A percentile compares a stretch with the other conserved stretches of the same genome.
These are phyloP conservation scores for Rosalia funebris DNA, from an alignment of 2,888 invertebrate species.

Conservation along the genomic window DNA sequence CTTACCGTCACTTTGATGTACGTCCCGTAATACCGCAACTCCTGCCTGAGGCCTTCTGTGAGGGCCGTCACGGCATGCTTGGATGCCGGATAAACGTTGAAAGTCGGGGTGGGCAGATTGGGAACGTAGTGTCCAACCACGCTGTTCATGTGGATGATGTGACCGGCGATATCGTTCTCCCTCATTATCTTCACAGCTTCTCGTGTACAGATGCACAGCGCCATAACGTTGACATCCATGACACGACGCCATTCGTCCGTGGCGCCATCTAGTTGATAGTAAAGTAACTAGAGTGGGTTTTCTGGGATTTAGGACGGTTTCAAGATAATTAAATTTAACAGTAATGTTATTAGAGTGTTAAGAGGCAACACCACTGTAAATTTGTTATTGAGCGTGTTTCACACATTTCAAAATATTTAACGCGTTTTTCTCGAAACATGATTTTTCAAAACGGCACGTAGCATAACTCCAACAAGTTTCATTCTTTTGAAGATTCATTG, in stretches of 20 bases:
- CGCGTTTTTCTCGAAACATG: too few species aligned
- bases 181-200: constrained; percentile 49
- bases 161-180: constrained; percentile 43
- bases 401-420: too few species aligned
- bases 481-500: too few species aligned
- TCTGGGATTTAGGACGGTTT: too few species aligned
- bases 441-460: too few species aligned
- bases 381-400: too few species aligned
- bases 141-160: constrained; percentile 49
- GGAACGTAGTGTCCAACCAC: constrained; percentile 44
- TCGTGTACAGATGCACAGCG: constrained; percentile 46
- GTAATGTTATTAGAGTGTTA: too few species aligned
- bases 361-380: too few species aligned
- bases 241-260: constrained; percentile 46
- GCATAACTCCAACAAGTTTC: too few species aligned
- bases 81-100: constrained; percentile 49
- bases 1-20: constrained; percentile 51
- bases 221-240: constrained; percentile 49
- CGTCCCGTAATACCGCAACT: constrained; percentile 35
- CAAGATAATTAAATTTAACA: too few species aligned
- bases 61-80: constrained; percentile 50
- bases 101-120: constrained; percentile 33
- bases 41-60: constrained; percentile 47
- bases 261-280: constrained; percentile 44
- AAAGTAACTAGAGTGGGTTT: too few species aligned